Percentiles rank a stretch among this genome's conserved stretches.
Conservation (phyloP, 53 echinoderm and acorn worm genomes). For the Echinarachnius parma region DNA sequence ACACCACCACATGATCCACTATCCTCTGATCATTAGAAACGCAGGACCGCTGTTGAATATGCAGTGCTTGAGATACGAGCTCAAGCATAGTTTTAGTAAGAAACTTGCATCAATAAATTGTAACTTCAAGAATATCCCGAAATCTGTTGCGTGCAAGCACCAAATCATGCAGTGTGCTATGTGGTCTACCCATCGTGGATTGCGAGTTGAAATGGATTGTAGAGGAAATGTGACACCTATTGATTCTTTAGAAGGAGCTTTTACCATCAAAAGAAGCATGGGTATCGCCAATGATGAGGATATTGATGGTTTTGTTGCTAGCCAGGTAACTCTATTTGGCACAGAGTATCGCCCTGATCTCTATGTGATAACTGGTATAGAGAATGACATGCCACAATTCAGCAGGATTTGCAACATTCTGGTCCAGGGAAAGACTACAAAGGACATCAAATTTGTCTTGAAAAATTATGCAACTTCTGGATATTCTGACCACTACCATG, state of each 20-base stretch:
- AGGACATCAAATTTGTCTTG: constrained; percentile 34
- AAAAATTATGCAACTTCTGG: neutral
- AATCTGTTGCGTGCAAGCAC: constrained; percentile 57
- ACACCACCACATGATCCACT: constrained; percentile 70
- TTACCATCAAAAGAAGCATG: neutral
- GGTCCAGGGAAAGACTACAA: constrained; percentile 28
- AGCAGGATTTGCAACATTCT: constrained; percentile 29
- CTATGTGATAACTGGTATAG: constrained; percentile 15
- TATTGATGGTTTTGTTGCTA: constrained; percentile 42
- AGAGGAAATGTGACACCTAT: constrained; percentile 7
- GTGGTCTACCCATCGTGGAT: constrained; percentile 19
- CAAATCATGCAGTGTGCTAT: constrained; percentile 43
- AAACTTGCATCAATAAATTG: constrained; percentile 50
- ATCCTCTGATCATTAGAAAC: constrained; percentile 51
- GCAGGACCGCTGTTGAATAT: constrained; percentile 43
- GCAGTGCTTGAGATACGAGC: constrained; percentile 63
- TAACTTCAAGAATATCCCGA: constrained; percentile 58
- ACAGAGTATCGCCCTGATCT: constrained; percentile 43
- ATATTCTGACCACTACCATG: constrained; percentile 43
- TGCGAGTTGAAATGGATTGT: constrained; percentile 3
- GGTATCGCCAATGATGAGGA: constrained; percentile 30
- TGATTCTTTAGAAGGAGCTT: constrained; percentile 11
- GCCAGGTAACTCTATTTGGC: constrained; percentile 28
- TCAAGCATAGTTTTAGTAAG: constrained; percentile 57
- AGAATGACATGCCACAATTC: constrained; percentile 31